Evolutionary conservation across 2,888 invertebrate species (phyloP).

Genomic region (Zygothrica quintamaculata): DNA sequence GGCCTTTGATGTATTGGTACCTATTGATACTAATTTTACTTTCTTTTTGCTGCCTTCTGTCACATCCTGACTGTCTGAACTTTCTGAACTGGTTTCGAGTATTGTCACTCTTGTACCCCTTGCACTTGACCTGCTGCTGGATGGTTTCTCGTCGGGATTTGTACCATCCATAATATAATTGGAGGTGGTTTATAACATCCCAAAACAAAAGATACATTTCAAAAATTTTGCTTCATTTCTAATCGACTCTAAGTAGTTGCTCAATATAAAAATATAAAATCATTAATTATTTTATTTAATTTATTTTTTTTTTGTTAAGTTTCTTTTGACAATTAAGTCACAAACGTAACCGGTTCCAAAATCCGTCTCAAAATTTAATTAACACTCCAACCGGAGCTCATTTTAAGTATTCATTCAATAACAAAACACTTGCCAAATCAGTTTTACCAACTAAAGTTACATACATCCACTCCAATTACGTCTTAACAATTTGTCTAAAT

Average conservation of each 20-base stretch:
- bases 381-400: conserved; percentile 36
- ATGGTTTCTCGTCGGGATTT: conserved; percentile 9
- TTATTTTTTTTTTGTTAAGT: no score
- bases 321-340: conserved; percentile 45
- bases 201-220: conserved; percentile 54
- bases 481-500: conserved; percentile 43
- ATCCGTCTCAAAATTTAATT: conserved; percentile 30
- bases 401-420: conserved; percentile 4
- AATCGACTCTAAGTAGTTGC: conserved; percentile 26
- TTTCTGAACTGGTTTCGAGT: no score
- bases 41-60: no score
- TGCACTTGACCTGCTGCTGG: conserved; percentile 10
- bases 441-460: conserved; percentile 21
- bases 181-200: conserved; percentile 19
- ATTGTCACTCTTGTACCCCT: not conserved
- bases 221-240: conserved; percentile 59
- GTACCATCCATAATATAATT: conserved; percentile 44
- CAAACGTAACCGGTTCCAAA: conserved; percentile 39
- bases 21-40: no score
- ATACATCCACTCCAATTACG: conserved; percentile 46
- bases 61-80: no score
- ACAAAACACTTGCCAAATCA: conserved; percentile 52
- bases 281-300: no score
- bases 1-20: no score
- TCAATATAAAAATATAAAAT: no score